phyloP scores from a whole-genome alignment of 2,113 vertebrate species.

The Cinclus cinclus region DNA sequence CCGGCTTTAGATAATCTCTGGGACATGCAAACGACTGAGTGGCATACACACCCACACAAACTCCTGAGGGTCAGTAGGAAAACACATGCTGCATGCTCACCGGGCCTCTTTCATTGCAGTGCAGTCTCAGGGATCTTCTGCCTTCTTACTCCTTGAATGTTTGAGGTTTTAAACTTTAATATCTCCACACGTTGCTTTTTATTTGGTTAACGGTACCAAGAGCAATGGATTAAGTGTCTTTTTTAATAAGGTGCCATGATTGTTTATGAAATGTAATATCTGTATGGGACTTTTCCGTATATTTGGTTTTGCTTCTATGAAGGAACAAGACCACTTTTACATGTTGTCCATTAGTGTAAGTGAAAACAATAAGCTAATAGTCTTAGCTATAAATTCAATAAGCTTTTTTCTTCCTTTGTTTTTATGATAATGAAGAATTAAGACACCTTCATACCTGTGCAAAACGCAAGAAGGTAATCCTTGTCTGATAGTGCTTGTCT shows the following conservation, averaged over 20 bases:
- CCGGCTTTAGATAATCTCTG: neutral
- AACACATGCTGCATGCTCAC: neutral
- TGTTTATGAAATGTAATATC: neutral
- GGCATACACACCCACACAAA: neutral
- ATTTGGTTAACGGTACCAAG: neutral
- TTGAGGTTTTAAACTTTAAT: neutral
- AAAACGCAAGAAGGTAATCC: neutral
- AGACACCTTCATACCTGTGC: neutral
- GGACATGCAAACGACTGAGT: neutral
- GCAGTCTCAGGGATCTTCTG: neutral
- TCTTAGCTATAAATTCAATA: neutral
- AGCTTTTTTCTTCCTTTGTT: neutral
- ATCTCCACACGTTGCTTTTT: neutral
- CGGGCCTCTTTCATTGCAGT: neutral
- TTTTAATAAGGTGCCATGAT: neutral
- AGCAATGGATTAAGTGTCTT: neutral
- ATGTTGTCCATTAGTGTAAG: neutral
- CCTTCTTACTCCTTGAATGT: neutral
- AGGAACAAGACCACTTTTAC: neutral
- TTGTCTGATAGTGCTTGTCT: neutral
- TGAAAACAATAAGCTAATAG: neutral
- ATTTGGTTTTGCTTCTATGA: neutral
- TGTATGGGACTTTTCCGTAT: neutral
- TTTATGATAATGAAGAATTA: neutral
- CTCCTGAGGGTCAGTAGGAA: neutral